These are phyloP conservation scores for Anadara kagoshimensis DNA, from an alignment of 1,140 invertebrate genomes.

Conservation along the genomic window DNA sequence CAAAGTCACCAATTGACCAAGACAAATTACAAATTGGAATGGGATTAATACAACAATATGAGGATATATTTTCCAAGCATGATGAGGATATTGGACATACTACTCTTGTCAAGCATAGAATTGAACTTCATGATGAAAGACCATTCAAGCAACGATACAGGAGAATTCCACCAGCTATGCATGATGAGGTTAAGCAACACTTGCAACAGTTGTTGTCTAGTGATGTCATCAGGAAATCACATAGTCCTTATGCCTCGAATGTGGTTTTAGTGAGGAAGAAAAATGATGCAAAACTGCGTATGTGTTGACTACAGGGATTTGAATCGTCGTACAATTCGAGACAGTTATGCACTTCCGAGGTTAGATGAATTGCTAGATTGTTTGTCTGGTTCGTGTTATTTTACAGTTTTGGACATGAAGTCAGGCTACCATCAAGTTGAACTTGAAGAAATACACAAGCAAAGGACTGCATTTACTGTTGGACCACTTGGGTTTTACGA, in stretches of 20 bases:
- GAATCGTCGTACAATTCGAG: neutral
- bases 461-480: too few relatives aligned
- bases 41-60: neutral
- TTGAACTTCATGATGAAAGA: constrained; percentile 1
- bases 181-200: constrained; percentile 9
- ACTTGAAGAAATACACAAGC: too few relatives aligned
- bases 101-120: neutral
- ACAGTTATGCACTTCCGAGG: neutral
- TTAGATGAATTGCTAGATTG: too few relatives aligned
- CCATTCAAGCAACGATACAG: constrained; percentile 8
- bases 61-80: neutral
- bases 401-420: too few relatives aligned
- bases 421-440: too few relatives aligned
- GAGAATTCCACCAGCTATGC: neutral
- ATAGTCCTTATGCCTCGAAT: neutral
- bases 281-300: neutral
- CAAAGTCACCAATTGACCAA: neutral
- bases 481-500: neutral
- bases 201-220: neutral
- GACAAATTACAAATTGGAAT: neutral
- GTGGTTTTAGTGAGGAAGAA: neutral
- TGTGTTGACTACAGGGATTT: neutral
- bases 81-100: constrained; percentile 12
- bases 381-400: too few relatives aligned
- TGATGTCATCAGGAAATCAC: neutral